Percentiles rank a stretch among this genome's conserved stretches.
These are phyloP conservation scores for Acronicta aceris DNA, from an alignment of 2,888 invertebrate species.

Conservation along the genomic window DNA sequence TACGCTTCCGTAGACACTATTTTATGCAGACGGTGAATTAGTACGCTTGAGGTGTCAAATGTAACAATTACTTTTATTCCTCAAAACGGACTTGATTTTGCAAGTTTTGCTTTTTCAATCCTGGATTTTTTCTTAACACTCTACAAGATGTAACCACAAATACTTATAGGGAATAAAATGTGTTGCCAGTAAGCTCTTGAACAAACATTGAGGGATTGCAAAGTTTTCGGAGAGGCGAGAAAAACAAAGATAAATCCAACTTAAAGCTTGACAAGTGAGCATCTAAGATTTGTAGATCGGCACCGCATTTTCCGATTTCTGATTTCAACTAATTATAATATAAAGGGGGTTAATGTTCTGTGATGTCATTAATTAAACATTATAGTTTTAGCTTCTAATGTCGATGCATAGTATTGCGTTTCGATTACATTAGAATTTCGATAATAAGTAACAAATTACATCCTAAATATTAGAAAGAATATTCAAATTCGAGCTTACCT, in stretches of 20 bases:
- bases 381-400: neutral
- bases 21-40: conserved; percentile 84
- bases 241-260: conserved; percentile 86
- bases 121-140: conserved; percentile 24
- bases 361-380: conserved; percentile 8
- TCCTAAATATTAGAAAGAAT: too few relatives aligned
- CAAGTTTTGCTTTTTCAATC: neutral
- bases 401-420: neutral
- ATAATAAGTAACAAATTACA: too few relatives aligned
- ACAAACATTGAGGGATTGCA: conserved; percentile 82
- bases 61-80: conserved; percentile 53
- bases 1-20: conserved; percentile 78
- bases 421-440: neutral
- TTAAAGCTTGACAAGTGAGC: conserved; percentile 72
- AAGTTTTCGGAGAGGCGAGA: conserved; percentile 75
- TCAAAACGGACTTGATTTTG: conserved; percentile 32
- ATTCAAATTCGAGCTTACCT: neutral
- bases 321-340: conserved; percentile 71
- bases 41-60: conserved; percentile 79
- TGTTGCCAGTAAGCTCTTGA: conserved; percentile 75
- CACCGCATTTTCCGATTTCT: conserved; percentile 59
- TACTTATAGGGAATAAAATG: conserved; percentile 63
- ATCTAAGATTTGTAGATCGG: conserved; percentile 68
- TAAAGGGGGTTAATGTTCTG: conserved; percentile 58
- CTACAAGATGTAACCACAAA: conserved; percentile 52